Evolutionary conservation across 1,140 invertebrate species (phyloP), one percentile per base, ranked within the genome.

Genomic region (Marisa cornuarietis): DNA sequence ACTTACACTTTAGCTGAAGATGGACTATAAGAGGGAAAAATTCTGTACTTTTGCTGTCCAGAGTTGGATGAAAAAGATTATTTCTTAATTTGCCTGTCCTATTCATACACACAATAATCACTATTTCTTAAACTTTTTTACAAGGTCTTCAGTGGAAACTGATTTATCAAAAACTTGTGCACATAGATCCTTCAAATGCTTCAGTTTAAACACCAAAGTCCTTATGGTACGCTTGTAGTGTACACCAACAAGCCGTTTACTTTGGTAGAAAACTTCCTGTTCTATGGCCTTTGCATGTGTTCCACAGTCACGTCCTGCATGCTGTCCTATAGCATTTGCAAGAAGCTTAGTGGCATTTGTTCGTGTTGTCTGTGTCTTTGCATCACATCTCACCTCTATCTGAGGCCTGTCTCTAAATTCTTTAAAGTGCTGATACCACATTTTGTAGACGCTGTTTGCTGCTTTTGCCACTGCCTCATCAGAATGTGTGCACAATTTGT

Each of bases 331-430:
- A 24, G 85, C 84, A 8, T 85, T 85, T 20, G 82, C 71, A 31
- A 89, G 74, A 22, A 86, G 76, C 75, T 82, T 83, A 66, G 82
- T 83, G 7, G 84, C 88, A 71, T 81, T 79, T 6, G 68, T 79
- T 79, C 88, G 84, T 42, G 86, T 73, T 68, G 81, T 84, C 69
- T 89, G 85, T 71, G 86, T 85, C 71, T 86, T 88, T 61, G 81
- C 78, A 82, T 89, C 88, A 85, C 85, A 88, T 69, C 83, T 88
- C 16, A 89, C 88, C 80, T 89, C 88, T 68, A 89, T 88, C 78
- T 84, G 78, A 22, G 86, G 87, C 54, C 83, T 71, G 11, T 86
- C 82, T 31, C 81, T 65, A 52, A 85, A 82, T 18, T 86, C 83
- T 31, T 84, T 75, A 81, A 86, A 88, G 75, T 86, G 84, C 18